A percentile compares a stretch with the other conserved stretches of the same genome.
phyloP scores from a whole-genome alignment of 2,113 vertebrate species.

The Sialia sialis region DNA sequence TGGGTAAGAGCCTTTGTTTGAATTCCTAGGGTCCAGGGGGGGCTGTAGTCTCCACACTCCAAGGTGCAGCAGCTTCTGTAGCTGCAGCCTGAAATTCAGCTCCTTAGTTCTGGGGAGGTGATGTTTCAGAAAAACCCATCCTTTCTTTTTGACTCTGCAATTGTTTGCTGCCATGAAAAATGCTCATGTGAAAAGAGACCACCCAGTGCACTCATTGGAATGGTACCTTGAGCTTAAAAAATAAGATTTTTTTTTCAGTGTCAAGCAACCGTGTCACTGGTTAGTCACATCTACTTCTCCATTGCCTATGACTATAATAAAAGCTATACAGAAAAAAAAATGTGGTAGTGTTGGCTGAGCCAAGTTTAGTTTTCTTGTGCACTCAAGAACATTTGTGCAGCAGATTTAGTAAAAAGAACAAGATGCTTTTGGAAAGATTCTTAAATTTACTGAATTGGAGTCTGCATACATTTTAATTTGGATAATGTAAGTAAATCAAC shows the following conservation, averaged over 20 bases:
- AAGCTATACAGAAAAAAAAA: not conserved
- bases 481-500: not conserved
- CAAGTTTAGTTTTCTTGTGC: not conserved
- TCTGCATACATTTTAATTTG: not conserved
- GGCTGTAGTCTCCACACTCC: accelerated
- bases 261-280: not conserved
- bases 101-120: not conserved
- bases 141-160: not conserved
- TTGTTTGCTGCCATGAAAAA: not conserved
- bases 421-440: not conserved
- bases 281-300: not conserved
- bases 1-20: not conserved
- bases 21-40: not conserved
- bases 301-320: not conserved
- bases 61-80: not conserved
- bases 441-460: not conserved
- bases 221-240: not conserved
- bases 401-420: not conserved
- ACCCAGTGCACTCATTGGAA: not conserved
- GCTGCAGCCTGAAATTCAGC: not conserved
- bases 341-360: not conserved
- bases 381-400: not conserved
- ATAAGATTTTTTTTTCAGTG: not conserved
- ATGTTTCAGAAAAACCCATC: not conserved
- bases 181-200: not conserved